Percentiles rank a stretch among this genome's conserved stretches.
phyloP scores from a whole-genome alignment of 2,888 invertebrate genomes.

The Cephus runcator region DNA sequence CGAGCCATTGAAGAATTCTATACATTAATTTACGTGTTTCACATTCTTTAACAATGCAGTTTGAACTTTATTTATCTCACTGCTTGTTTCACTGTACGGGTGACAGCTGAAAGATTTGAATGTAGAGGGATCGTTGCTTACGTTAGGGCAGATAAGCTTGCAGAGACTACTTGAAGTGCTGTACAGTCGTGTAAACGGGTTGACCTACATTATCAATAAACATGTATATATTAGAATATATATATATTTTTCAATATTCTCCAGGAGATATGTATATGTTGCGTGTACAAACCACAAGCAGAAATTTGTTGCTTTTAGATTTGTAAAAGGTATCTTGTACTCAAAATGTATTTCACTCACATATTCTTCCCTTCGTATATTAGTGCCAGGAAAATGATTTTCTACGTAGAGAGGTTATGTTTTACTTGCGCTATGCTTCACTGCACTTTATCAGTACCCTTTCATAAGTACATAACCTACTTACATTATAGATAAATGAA shows the following conservation, averaged over 20 bases:
- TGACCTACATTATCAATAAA: conserved; percentile 50
- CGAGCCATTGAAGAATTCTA: neutral
- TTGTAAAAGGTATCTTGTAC: neutral
- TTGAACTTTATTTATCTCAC: neutral
- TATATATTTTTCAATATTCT: neutral
- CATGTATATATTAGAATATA: neutral
- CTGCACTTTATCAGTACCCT: neutral
- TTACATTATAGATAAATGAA: neutral
- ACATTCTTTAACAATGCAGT: neutral
- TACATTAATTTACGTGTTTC: neutral
- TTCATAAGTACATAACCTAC: neutral
- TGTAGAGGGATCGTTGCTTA: neutral
- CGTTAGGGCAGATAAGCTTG: neutral
- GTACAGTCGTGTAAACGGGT: conserved; percentile 38
- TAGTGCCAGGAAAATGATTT: neutral
- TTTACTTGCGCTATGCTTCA: neutral
- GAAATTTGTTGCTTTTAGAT: neutral
- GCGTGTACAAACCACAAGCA: neutral
- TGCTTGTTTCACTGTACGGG: neutral
- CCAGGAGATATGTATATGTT: neutral
- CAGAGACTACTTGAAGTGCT: neutral
- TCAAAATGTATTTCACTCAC: neutral
- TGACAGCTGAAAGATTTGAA: neutral
- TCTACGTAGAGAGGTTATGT: neutral
- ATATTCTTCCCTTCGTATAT: neutral